Evolutionary conservation across 2,888 invertebrate species (phyloP).

Genomic region (Pseudococcus longispinus): DNA sequence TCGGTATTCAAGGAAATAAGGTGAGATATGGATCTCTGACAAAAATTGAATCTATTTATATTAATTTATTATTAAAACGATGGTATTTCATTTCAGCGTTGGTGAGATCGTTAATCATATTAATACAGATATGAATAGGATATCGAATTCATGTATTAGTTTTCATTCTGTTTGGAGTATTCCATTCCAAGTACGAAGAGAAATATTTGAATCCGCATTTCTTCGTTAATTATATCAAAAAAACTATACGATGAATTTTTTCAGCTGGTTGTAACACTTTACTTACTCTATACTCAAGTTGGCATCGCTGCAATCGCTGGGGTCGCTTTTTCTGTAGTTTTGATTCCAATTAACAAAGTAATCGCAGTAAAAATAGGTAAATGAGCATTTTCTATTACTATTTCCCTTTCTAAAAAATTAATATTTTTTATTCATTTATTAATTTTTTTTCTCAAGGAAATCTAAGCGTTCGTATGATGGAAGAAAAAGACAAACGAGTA

Average conservation of each 20-base stretch:
- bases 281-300: constrained; percentile 85
- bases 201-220: background rate
- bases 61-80: background rate
- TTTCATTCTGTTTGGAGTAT: constrained; percentile 98
- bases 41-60: background rate
- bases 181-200: constrained; percentile 77
- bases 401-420: background rate
- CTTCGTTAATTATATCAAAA: background rate
- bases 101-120: constrained; percentile 96
- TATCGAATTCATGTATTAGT: constrained; percentile 93
- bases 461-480: constrained; percentile 87
- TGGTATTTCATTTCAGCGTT: constrained; percentile 65
- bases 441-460: constrained; percentile 59
- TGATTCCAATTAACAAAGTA: constrained; percentile 91
- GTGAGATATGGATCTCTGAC: constrained; percentile 59
- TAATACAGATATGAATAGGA: constrained; percentile 94
- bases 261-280: constrained; percentile 80
- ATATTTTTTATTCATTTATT: background rate
- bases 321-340: constrained; percentile 79
- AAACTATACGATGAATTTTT: background rate
- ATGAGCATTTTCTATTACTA: background rate
- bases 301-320: constrained; percentile 92
- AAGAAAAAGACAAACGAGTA: constrained; percentile 87
- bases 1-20: constrained; percentile 63
- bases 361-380: constrained; percentile 87